phyloP scores from a whole-genome alignment of 35 echinoderm and acorn worm species.

The Heliocidaris erythrogramma region DNA sequence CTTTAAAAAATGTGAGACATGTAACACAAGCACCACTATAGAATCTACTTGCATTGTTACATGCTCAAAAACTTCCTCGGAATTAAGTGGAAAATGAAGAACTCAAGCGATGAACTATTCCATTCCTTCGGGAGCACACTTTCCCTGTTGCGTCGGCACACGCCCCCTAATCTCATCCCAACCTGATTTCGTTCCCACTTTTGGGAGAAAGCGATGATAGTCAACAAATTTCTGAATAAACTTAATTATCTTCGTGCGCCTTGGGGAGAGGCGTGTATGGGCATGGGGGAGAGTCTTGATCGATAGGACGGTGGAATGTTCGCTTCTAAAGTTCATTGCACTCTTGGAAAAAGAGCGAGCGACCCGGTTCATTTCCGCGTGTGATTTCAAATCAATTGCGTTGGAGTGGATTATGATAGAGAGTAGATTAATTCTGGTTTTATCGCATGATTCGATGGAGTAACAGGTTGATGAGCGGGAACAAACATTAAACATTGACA shows the following conservation, averaged over 20 bases:
- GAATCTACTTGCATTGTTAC: neutral
- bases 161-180: neutral
- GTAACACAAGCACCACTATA: neutral
- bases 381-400: neutral
- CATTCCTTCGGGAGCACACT: neutral
- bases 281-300: neutral
- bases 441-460: neutral
- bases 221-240: constrained; percentile 15
- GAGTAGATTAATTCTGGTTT: neutral
- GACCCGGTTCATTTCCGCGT: neutral
- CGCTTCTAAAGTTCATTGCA: neutral
- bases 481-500: neutral
- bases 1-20: neutral
- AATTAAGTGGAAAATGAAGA: neutral
- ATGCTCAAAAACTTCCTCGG: neutral
- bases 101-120: neutral
- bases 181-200: neutral
- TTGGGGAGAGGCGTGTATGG: neutral
- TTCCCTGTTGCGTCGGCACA: neutral
- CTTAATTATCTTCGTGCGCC: neutral
- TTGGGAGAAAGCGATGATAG: neutral
- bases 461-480: neutral
- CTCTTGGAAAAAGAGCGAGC: neutral
- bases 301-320: neutral
- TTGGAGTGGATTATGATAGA: neutral